Conservation (phyloP, 2,113 vertebrate genomes). For the Alaudala cheleensis region DNA sequence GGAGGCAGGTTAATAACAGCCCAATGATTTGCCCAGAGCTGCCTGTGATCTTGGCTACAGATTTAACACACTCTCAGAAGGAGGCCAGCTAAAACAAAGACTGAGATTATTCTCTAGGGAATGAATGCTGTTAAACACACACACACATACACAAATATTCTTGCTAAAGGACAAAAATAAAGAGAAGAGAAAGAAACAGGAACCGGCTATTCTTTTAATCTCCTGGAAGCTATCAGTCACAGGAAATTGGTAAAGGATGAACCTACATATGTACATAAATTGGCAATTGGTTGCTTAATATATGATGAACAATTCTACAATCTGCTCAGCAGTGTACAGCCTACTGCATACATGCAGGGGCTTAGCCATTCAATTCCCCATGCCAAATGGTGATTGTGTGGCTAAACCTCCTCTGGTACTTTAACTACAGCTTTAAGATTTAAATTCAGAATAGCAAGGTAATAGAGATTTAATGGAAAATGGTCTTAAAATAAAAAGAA, state of each 20-base stretch:
- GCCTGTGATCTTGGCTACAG: slow-evolving; percentile 80
- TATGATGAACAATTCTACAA: slow-evolving; percentile 10
- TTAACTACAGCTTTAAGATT: not conserved
- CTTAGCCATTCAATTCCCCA: slow-evolving; percentile 6
- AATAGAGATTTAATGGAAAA: slow-evolving; percentile 19
- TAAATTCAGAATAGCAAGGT: not conserved
- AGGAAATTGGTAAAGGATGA: slow-evolving; percentile 37
- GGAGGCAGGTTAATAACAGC: slow-evolving; percentile 85
- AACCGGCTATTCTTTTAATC: slow-evolving; percentile 41
- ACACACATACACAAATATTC: slow-evolving; percentile 47
- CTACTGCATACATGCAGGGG: not conserved
- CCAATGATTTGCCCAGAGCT: slow-evolving; percentile 82
- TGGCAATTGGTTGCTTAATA: not conserved
- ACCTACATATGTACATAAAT: slow-evolving; percentile 21
- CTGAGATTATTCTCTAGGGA: slow-evolving; percentile 75
- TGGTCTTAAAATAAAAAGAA: not conserved
- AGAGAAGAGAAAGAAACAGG: slow-evolving; percentile 44
- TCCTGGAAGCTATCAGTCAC: slow-evolving; percentile 30
- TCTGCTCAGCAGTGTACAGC: not conserved
- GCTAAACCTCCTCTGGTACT: slow-evolving; percentile 30
- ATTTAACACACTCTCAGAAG: slow-evolving; percentile 77
- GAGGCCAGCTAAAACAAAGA: slow-evolving; percentile 72
- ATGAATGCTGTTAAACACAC: slow-evolving; percentile 63
- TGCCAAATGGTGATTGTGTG: not conserved
- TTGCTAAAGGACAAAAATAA: slow-evolving; percentile 57